Evolutionary conservation across 2,797 vertebrate genomes (phyloP).

Genomic region (Enteromius mattozi): DNA sequence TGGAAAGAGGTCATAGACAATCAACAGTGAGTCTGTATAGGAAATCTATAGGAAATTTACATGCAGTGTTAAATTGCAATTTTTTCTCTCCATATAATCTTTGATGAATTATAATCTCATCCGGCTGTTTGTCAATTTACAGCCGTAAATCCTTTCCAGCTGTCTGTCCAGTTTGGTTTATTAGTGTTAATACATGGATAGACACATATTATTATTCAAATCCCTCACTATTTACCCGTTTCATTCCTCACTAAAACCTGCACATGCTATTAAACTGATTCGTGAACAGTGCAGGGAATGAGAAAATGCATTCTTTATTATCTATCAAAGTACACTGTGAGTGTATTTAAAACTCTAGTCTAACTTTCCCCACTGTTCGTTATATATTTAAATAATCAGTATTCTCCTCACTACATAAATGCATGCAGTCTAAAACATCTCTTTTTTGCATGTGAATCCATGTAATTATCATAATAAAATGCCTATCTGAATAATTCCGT

Average conservation of each 20-base stretch:
- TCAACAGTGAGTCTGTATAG: constrained; percentile 19
- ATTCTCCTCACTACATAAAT: constrained; percentile 25
- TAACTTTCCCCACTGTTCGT: constrained; percentile 4
- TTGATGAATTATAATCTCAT: neutral
- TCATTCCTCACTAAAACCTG: neutral
- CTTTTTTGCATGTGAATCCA: neutral
- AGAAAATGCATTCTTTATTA: neutral
- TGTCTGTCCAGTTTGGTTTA: neutral
- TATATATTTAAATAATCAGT: constrained; percentile 25
- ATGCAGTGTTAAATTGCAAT: neutral
- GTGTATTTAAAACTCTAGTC: neutral
- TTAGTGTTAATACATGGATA: constrained; percentile 10
- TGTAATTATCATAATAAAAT: constrained; percentile 31
- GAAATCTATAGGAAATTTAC: constrained; percentile 23
- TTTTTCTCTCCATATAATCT: neutral
- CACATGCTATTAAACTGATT: constrained; percentile 15
- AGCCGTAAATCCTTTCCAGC: neutral
- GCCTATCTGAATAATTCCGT: constrained; percentile 6
- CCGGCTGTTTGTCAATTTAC: neutral
- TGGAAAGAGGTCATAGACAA: constrained; percentile 29
- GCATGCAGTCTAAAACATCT: neutral
- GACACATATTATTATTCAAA: neutral
- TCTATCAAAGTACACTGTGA: constrained; percentile 3
- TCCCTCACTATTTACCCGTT: neutral
- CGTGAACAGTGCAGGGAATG: neutral